Base-by-base conservation (phyloP, 2,888 invertebrate genomes). In the Dione juno region DNA sequence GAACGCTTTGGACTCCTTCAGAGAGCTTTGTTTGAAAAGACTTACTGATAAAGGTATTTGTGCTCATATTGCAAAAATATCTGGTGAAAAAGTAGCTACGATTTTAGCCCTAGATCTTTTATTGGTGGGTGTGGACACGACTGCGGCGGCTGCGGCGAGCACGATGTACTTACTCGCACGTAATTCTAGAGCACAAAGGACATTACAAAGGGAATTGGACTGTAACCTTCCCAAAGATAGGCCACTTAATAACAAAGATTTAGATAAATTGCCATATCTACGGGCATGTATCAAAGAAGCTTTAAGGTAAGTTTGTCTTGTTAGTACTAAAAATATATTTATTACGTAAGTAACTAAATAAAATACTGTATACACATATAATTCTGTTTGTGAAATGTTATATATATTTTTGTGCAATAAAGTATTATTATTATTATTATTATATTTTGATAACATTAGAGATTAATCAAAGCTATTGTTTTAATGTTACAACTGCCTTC, bases 111-210 rank as follows among this genome's bases (percentile, higher is more conserved):
- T 97, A 71, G 97, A 97, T 84, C 90, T 97, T 75, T 94, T 97
- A 76, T 89, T 96, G 19, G 97, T 97, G 73, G 97, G 97, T 13
- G 95, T 97, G 1, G 97, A 96, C 82, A 97, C 97, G 90, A 97
- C 97, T 5, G 96, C 96, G 0, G 96, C 96, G 48, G 96, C 96
- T 5, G 94, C 95, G 16, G 95, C 96, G 0, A 96, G 96, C 72
- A 95, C 96, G 16, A 94, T 97, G 70, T 97, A 96, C 88, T 95
- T 96, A 81, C 85, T 97, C 76, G 95, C 96, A 9, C 95, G 94
- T 79, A 96, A 97, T 87, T 92, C 93, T 13, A 94, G 95, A 67
- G 95, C 94, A 74, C 97, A 97, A 82, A 93, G 91, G 76, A 93
- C 88, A 75, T 87, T 97, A 66, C 95, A 94, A 80, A 80, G 92